Percentiles rank a stretch among this genome's conserved stretches.
Evolutionary conservation across 2,888 invertebrate species (phyloP).

Genomic region (Papilio elwesi): DNA sequence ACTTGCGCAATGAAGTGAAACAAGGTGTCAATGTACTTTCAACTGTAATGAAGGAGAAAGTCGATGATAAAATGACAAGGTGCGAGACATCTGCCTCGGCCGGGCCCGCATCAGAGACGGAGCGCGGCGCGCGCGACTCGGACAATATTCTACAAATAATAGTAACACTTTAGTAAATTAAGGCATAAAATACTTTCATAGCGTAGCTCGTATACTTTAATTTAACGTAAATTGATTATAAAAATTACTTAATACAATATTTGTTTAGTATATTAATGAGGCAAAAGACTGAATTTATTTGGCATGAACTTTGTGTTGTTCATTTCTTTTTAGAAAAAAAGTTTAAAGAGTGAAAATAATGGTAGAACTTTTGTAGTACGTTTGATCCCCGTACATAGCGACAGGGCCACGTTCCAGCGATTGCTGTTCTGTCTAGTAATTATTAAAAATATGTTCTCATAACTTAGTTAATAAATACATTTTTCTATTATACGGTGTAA

Average conservation of each 20-base stretch:
- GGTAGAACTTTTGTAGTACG: too few species aligned
- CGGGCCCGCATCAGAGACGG: constrained; percentile 51
- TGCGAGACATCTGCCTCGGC: constrained; percentile 63
- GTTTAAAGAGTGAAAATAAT: too few species aligned
- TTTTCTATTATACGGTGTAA: too few species aligned
- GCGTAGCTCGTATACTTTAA: neutral
- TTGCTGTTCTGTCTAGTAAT: too few species aligned
- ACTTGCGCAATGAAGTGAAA: constrained; percentile 49
- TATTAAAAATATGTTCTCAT: too few species aligned
- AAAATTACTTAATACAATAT: neutral
- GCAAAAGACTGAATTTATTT: constrained; percentile 8
- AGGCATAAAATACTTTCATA: neutral
- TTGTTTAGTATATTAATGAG: neutral
- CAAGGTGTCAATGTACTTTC: constrained; percentile 57
- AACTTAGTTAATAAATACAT: too few species aligned
- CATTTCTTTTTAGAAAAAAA: too few species aligned
- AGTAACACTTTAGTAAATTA: constrained; percentile 57
- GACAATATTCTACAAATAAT: constrained; percentile 68
- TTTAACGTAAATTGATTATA: neutral
- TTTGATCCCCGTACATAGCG: too few species aligned
- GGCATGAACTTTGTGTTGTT: too few species aligned
- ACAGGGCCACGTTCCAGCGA: too few species aligned
- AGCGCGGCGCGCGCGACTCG: constrained; percentile 48
- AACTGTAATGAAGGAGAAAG: constrained; percentile 50
- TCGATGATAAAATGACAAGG: constrained; percentile 70